Evolutionary conservation across 2,797 vertebrate genomes (phyloP).

Genomic region (Miopithecus talapoin): DNA sequence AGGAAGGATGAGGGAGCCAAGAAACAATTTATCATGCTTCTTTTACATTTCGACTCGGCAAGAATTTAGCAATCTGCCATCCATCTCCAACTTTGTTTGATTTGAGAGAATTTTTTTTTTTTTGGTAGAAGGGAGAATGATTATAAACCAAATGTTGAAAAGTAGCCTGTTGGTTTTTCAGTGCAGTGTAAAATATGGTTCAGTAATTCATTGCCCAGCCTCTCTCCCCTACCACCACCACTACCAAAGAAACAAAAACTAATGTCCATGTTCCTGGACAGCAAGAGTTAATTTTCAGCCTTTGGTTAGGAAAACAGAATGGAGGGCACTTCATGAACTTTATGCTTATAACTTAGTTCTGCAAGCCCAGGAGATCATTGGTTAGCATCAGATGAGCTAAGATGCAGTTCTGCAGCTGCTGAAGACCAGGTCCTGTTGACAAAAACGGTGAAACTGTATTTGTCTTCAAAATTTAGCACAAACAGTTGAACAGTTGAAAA

Average conservation of each 20-base stretch:
- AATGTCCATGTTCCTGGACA: not conserved
- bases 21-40: conserved; percentile 80
- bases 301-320: not conserved
- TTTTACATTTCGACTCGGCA: conserved; percentile 57
- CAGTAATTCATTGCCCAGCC: not conserved
- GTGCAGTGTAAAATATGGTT: not conserved
- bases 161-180: conserved; percentile 65
- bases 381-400: not conserved
- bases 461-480: not conserved
- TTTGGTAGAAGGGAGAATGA: conserved; percentile 12
- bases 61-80: conserved; percentile 60
- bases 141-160: conserved; percentile 51
- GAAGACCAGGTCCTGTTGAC: not conserved
- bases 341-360: not conserved
- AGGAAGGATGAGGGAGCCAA: conserved; percentile 73
- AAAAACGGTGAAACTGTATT: not conserved
- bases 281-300: not conserved
- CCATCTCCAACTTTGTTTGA: conserved; percentile 35
- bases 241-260: not conserved
- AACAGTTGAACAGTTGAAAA: not conserved
- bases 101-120: conserved; percentile 41
- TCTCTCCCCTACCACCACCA: not conserved
- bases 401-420: not conserved
- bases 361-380: not conserved
- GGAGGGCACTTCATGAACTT: not conserved